Base-by-base conservation (phyloP, 2,113 vertebrate genomes). In the Mirza zaza region DNA sequence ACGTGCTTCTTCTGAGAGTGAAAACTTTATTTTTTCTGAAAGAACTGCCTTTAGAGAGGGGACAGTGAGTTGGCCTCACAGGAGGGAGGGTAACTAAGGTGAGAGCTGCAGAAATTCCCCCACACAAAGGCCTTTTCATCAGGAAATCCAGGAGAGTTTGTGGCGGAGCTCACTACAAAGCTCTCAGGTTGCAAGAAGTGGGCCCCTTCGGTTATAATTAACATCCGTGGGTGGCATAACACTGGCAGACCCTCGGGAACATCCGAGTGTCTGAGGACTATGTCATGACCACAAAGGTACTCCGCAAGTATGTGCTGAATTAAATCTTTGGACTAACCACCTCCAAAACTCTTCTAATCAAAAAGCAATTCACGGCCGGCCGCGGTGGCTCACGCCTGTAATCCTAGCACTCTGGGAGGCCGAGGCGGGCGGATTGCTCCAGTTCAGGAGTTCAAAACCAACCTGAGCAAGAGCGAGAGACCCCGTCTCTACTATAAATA, bases 51-150 rank as follows among this genome's bases (percentile, higher is more conserved):
- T 59, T 6, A 45, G 14, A 13, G 36, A 81, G 57, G 48, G 68
- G 83, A 29, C 4, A 71, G 18, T 1, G 13, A 45, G 92, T 15
- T 50, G 4, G 81, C 63, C 86, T 71, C 68, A 2, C 39, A 73
- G 84, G 76, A 91, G 59, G 67, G 70, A 94, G 86, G 48, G 70
- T 45, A 50, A 73, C 65, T 50, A n/a, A 96, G 96, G 96, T 96
- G 95, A 91, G 77, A 36, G 34, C n/a, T 34, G 55, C 77, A 71
- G 94, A 63, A 84, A 45, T 42, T 79, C 70, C 23, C n/a, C 0
- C 34, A 61, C 82, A 97, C 97, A 97, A 98, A 97, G 97, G 91
- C 90, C 95, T 92, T 97, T 96, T 98, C 95, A 97, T 95, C 42
- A 45, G 90, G 88, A 96, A 89, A 97, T 67, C 92, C 96, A 95